Base-by-base conservation (phyloP, 2,113 vertebrate genomes). In the Acrocephalus arundinaceus region DNA sequence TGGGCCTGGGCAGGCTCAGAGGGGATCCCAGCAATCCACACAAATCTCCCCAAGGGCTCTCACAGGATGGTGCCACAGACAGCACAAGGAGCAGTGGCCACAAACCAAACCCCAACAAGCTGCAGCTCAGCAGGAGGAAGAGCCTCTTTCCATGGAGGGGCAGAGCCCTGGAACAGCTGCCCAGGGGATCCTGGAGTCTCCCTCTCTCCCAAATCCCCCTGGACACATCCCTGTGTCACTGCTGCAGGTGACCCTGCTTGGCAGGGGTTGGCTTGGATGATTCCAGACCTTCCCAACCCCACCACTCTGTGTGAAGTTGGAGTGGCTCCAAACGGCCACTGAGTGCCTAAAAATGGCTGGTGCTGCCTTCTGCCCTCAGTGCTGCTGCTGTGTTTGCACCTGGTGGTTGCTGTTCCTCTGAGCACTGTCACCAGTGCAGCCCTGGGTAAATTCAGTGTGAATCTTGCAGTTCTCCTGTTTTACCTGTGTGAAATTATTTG, bases 261-360 rank as follows among this genome's bases (percentile, higher is more conserved):
- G 27, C 45, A 49, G 45, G 73, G 48, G 48, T 2, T 41, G 59
- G 21, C 8, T 55, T 61, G 66, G 37, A 2, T 4, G 20, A 3
- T 5, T 37, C 21, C 66, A 61, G 46, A 5, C 30, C 35, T 18
- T 52, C 55, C 65, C 37, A 43, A 0, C 20, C 20, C 27, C 1
- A 1, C 1, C 31, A 7, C 8, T 43, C n/a, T 22, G 6, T 59
- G 33, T 19, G 35, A 9, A 23, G 28, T 2, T 37, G 21, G 31
- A 62, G 13, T 8, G 45, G 49, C 21, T 57, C 55, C 45, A 21
- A 4, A 12, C 51, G n/a, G 68, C 45, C 61, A 5, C 24, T 2
- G 20, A 30, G 2, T 13, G 15, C 12, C 67, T 18, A 0, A 5
- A 8, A 41, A 0, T 15, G n/a, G 39, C 62, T 49, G 35, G 2